These are phyloP conservation scores for Sylvia borin DNA, from an alignment of 2,797 vertebrate genomes.

Conservation along the genomic window DNA sequence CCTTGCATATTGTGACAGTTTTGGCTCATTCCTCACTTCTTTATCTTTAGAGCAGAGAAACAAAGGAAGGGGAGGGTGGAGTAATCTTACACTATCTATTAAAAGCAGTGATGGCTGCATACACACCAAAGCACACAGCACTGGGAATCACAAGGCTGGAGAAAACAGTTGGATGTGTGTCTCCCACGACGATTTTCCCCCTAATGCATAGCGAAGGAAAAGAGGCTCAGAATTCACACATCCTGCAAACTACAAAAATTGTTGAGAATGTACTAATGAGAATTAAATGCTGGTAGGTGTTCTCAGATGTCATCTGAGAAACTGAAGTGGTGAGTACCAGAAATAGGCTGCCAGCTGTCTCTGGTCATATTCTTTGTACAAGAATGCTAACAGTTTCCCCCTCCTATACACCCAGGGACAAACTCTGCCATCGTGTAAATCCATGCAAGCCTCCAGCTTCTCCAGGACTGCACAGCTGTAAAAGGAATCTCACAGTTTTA, in stretches of 20 bases:
- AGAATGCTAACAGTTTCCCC: conserved; percentile 54
- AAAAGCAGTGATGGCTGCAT: conserved; percentile 10
- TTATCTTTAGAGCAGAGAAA: conserved; percentile 47
- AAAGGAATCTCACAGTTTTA: conserved; percentile 70
- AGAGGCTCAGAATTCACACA: background rate
- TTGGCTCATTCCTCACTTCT: conserved; percentile 30
- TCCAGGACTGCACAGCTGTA: conserved; percentile 58
- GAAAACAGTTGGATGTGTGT: conserved; percentile 11
- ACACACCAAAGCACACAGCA: conserved; percentile 19
- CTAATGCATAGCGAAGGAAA: background rate
- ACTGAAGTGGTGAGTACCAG: conserved; percentile 43
- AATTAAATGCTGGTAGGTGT: conserved; percentile 44
- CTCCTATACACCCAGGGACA: background rate
- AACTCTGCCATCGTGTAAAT: conserved; percentile 46
- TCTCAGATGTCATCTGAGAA: conserved; percentile 59
- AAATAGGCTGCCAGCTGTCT: conserved; percentile 66
- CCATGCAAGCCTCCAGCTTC: conserved; percentile 37
- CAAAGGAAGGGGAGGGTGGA: conserved; percentile 45
- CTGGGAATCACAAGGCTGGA: conserved; percentile 22
- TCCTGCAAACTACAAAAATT: conserved; percentile 8
- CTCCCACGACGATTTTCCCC: background rate
- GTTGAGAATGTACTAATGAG: conserved; percentile 36
- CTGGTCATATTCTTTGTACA: conserved; percentile 43
- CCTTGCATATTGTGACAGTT: background rate
- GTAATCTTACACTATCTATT: conserved; percentile 41